Evolutionary conservation across 2,888 invertebrate species (phyloP).

Genomic region (Tanytarsus gracilentus): DNA sequence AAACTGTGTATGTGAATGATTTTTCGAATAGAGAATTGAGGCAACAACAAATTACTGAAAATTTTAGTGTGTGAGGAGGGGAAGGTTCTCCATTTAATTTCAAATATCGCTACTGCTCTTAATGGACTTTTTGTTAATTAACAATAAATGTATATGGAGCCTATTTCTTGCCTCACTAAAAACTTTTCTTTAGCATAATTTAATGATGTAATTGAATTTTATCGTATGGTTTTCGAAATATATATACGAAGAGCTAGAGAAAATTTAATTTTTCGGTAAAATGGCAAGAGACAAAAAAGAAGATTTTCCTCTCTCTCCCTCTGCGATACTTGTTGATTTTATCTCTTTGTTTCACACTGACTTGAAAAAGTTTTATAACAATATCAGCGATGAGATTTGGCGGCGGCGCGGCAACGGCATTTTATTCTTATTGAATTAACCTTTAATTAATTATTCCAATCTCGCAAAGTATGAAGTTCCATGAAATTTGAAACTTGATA

Average conservation of each 20-base stretch:
- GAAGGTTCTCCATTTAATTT: neutral
- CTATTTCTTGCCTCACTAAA: conserved; percentile 19
- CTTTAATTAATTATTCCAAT: too few species aligned
- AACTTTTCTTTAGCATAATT: conserved; percentile 2
- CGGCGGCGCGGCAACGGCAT: too few species aligned
- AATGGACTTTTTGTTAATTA: conserved; percentile 28
- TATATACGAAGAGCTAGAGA: neutral
- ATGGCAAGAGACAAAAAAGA: too few species aligned
- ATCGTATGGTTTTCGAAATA: conserved; percentile 12
- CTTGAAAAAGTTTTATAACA: neutral
- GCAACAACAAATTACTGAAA: neutral
- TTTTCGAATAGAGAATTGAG: neutral
- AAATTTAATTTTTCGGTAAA: neutral
- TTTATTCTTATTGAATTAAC: too few species aligned
- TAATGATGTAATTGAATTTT: conserved; percentile 25
- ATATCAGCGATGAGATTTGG: too few species aligned
- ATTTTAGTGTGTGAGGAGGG: neutral
- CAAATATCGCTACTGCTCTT: conserved; percentile 16
- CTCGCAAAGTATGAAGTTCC: too few species aligned
- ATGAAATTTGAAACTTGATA: too few species aligned
- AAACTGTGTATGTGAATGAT: too few species aligned
- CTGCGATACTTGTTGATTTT: conserved; percentile 1
- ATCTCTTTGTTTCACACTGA: neutral
- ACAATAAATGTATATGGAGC: conserved; percentile 19
- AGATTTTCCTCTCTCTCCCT: neutral